A percentile compares a stretch with the other conserved stretches of the same genome.
phyloP scores from a whole-genome alignment of 2,888 invertebrate genomes.

The Latrodectus hesperus region DNA sequence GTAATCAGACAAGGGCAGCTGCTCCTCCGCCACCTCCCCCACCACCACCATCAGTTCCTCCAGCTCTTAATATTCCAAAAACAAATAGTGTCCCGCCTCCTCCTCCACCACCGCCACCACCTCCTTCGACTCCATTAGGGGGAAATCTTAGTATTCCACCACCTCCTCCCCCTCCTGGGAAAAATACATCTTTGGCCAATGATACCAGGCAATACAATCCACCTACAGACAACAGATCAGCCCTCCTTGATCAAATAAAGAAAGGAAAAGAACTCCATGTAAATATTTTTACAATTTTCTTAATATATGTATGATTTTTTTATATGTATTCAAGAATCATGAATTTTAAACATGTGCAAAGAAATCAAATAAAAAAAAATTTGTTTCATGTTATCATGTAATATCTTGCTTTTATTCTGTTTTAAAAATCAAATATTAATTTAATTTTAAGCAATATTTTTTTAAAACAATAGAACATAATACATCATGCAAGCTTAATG shows the following conservation, averaged over 20 bases:
- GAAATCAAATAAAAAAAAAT: too few species aligned
- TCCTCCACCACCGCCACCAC: constrained; percentile 72
- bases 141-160: constrained; percentile 50
- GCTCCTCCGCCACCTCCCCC: constrained; percentile 59
- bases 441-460: too few species aligned
- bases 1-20: constrained; percentile 44
- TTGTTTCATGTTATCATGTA: too few species aligned
- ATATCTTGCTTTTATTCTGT: too few species aligned
- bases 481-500: too few species aligned
- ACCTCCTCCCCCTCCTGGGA: constrained; percentile 71
- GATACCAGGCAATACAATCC: constrained; percentile 9
- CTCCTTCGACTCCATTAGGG: constrained; percentile 70
- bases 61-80: constrained; percentile 71
- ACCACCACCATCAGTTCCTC: constrained; percentile 71
- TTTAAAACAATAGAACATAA: too few species aligned
- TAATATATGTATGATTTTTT: too few species aligned
- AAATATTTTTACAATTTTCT: constrained; percentile 42
- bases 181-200: neutral
- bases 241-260: constrained; percentile 89
- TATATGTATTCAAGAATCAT: too few species aligned
- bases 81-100: constrained; percentile 71
- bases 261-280: constrained; percentile 85
- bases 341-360: too few species aligned
- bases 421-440: too few species aligned
- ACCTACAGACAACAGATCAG: constrained; percentile 79